Percentiles rank a stretch among this genome's conserved stretches.
These are phyloP conservation scores for Trissolcus japonicus DNA, from an alignment of 2,888 invertebrate species.

Conservation along the genomic window DNA sequence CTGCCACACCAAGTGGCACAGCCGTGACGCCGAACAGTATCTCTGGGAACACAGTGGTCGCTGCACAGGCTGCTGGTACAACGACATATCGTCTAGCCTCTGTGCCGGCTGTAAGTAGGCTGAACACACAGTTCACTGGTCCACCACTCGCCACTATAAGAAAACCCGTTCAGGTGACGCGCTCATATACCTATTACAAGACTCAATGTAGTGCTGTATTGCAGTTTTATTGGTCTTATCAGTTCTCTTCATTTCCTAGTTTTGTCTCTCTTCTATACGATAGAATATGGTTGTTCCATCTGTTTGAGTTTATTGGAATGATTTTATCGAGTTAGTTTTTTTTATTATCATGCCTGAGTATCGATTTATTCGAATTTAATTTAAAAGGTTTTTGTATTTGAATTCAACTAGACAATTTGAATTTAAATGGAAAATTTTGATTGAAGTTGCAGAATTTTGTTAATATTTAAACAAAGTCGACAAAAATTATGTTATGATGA, in stretches of 20 bases:
- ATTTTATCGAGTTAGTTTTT: slow-evolving; percentile 7
- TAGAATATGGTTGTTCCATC: background rate
- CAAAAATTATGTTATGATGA: background rate
- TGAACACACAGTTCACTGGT: slow-evolving; percentile 79
- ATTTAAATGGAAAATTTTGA: no score
- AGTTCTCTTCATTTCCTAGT: slow-evolving; percentile 3
- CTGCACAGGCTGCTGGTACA: slow-evolving; percentile 76
- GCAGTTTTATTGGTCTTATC: slow-evolving; percentile 61
- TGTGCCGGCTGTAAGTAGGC: slow-evolving; percentile 90
- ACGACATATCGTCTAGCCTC: slow-evolving; percentile 88
- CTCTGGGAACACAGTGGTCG: slow-evolving; percentile 70
- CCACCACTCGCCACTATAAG: slow-evolving; percentile 80
- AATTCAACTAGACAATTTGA: no score
- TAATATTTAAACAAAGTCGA: no score
- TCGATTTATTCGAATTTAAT: background rate
- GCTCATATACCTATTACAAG: slow-evolving; percentile 70
- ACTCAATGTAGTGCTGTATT: slow-evolving; percentile 74
- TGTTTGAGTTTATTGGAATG: slow-evolving; percentile 20
- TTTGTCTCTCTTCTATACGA: background rate
- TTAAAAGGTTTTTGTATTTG: background rate
- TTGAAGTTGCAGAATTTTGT: background rate
- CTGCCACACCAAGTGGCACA: slow-evolving; percentile 76
- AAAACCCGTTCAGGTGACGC: slow-evolving; percentile 78
- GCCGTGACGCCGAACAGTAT: slow-evolving; percentile 76
- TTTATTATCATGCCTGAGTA: slow-evolving; percentile 19